Evolutionary conservation across 2,888 invertebrate species (phyloP), one percentile per base, ranked within the genome.

Genomic region (Pristionchus maxplancki): DNA sequence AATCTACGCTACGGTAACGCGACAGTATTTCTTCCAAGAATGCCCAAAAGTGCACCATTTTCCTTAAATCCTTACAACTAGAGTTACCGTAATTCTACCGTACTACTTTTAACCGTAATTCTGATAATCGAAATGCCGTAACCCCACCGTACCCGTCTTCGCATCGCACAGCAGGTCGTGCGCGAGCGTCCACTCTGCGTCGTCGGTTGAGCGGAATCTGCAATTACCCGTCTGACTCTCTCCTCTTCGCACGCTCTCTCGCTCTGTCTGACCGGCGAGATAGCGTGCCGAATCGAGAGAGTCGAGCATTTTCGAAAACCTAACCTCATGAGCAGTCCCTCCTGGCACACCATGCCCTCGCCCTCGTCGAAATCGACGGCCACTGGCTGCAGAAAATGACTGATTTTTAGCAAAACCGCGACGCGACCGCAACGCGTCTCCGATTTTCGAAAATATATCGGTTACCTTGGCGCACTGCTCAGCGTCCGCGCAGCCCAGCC

Each of bases 381-480:
- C 2, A 67, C 9, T 28, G 67, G 67, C 67, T 67, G 67, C 11
- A 50, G 17, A 1, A 67, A 67, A 31, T 13, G 8, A 6, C 34
- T 1, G 9, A 17, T 31, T 67, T 67, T 31, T n/a, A 3, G 15
- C n/a, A 15, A 28, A 67, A 67, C 67, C 62, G 67, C 34, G 34
- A 34, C 34, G 67, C 67, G 67, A 67, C 34, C 64, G 64, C 64
- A 64, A 64, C 64, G 64, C 31, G 64, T 64, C 64, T 34, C 34
- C 67, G 67, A 67, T 67, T 11, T 9, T 28, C 62, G 5, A 1
- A 0, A n/a, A 4, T n/a, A 11, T 24, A n/a, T 62, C 50, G 28
- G 1, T 67, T 28, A 67, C 67, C 67, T 13, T 15, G 13, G 9
- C 67, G 67, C 67, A 67, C 31, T 67, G 34, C 34, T 34, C 31